Conservation (phyloP, 2,888 invertebrate genomes). For the Sphaeridia pumilis region DNA sequence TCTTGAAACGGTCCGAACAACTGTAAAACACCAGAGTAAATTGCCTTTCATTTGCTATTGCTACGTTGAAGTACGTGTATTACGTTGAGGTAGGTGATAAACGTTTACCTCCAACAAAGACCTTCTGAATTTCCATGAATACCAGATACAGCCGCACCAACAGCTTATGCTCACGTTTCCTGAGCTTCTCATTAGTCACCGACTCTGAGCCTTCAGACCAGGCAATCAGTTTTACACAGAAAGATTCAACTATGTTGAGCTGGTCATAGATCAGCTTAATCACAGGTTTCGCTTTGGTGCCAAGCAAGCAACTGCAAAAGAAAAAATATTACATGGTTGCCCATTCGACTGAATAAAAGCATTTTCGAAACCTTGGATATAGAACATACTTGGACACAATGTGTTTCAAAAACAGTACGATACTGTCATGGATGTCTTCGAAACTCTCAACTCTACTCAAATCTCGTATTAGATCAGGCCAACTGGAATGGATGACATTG, state of each 20-base stretch:
- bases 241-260: slow-evolving; percentile 28
- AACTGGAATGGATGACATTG: slow-evolving; percentile 60
- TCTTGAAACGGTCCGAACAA: slow-evolving; percentile 23
- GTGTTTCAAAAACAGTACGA: slow-evolving; percentile 61
- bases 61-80: no score
- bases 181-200: slow-evolving; percentile 18
- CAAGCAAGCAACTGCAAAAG: slow-evolving; percentile 53
- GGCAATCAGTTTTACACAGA: slow-evolving; percentile 23
- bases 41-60: no score
- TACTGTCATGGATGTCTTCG: slow-evolving; percentile 60
- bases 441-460: slow-evolving; percentile 53
- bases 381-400: slow-evolving; percentile 51
- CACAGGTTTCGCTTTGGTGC: slow-evolving; percentile 55
- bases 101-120: slow-evolving; percentile 29
- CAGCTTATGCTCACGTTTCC: slow-evolving; percentile 16
- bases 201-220: slow-evolving; percentile 6
- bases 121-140: slow-evolving; percentile 28
- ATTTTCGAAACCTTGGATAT: not conserved
- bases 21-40: no score
- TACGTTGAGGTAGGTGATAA: no score
- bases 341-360: no score
- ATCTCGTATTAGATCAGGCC: slow-evolving; percentile 60
- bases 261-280: slow-evolving; percentile 49
- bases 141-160: slow-evolving; percentile 24
- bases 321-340: no score